These are phyloP conservation scores for Hycleus phaleratus DNA, from an alignment of 1,140 invertebrate genomes.

Conservation along the genomic window DNA sequence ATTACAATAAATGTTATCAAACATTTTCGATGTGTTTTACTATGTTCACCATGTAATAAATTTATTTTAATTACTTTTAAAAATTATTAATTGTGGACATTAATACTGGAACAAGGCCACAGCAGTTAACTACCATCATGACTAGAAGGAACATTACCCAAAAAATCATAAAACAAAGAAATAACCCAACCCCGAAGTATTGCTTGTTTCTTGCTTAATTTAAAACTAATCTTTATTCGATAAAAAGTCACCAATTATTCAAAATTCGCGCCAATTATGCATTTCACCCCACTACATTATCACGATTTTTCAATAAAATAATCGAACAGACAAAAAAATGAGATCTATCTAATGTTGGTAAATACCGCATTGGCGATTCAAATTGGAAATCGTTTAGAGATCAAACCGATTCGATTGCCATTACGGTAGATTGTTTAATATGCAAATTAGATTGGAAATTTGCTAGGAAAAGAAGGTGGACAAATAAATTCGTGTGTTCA, in stretches of 20 bases:
- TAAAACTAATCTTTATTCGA: too few species aligned
- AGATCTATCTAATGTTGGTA: too few species aligned
- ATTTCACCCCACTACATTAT: too few species aligned
- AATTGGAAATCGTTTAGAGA: too few species aligned
- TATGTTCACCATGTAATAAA: background rate
- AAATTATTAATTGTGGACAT: constrained; percentile 5
- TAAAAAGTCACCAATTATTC: too few species aligned
- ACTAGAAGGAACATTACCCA: constrained; percentile 25
- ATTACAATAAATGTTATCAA: constrained; percentile 19
- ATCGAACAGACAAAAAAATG: too few species aligned
- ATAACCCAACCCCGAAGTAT: constrained; percentile 8
- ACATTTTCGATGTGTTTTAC: constrained; percentile 10
- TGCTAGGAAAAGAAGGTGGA: background rate
- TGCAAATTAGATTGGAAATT: constrained; percentile 9
- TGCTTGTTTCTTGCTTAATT: background rate
- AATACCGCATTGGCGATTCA: too few species aligned
- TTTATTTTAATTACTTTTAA: constrained; percentile 10
- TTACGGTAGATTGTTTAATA: too few species aligned
- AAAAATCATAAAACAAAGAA: background rate
- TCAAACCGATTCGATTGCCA: too few species aligned
- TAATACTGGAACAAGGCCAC: constrained; percentile 19
- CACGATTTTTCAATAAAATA: too few species aligned
- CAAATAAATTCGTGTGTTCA: background rate
- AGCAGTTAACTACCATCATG: constrained; percentile 16
- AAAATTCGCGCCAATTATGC: too few species aligned